Percentiles rank a stretch among this genome's conserved stretches.
Evolutionary conservation across 2,113 vertebrate genomes (phyloP).

Genomic region (Ophthalmolycus amberensis): DNA sequence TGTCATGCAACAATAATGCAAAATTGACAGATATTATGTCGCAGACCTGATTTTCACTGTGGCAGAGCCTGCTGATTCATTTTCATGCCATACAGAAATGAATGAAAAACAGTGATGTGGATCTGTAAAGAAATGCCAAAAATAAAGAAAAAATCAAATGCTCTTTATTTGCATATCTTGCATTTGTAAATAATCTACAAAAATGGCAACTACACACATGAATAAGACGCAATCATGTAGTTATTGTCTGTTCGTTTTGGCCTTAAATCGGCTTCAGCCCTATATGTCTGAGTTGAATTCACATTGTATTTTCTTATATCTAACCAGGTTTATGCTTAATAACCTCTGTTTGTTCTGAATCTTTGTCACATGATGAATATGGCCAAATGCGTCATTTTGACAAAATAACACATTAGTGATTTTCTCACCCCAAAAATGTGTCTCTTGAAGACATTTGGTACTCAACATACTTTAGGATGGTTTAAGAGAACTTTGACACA

Average conservation of each 20-base stretch:
- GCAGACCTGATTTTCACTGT: background rate
- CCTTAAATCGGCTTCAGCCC: background rate
- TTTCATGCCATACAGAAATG: background rate
- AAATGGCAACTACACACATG: background rate
- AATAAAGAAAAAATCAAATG: background rate
- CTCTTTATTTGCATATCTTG: background rate
- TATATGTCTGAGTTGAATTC: background rate
- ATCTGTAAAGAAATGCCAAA: background rate
- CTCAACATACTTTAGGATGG: background rate
- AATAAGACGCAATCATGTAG: background rate
- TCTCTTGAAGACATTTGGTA: background rate
- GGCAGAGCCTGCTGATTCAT: background rate
- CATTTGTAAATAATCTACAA: background rate
- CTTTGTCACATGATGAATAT: background rate
- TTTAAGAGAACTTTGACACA: constrained; percentile 11
- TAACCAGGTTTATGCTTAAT: background rate
- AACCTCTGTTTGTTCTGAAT: background rate
- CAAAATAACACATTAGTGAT: background rate
- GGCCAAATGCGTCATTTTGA: background rate
- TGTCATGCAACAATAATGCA: background rate
- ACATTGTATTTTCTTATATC: background rate
- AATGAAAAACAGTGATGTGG: background rate
- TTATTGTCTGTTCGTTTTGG: background rate
- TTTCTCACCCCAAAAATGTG: background rate
- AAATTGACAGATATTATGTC: background rate